These are phyloP conservation scores for Pocillopora meandrina DNA, from an alignment of 92 coral and sea anemone genomes.

Conservation along the genomic window DNA sequence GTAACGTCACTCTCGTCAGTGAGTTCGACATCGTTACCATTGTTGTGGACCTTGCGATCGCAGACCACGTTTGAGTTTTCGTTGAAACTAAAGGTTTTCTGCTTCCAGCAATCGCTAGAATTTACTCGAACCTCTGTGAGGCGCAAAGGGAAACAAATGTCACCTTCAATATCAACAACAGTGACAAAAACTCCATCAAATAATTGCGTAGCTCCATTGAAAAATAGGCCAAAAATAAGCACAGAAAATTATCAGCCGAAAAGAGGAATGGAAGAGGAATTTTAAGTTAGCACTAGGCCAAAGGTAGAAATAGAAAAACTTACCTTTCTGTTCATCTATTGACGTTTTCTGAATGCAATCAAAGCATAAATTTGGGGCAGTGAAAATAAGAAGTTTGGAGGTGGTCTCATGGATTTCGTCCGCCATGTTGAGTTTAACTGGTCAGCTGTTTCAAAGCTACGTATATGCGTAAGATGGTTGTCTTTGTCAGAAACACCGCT, in stretches of 20 bases:
- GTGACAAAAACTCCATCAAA: background rate
- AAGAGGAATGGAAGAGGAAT: background rate
- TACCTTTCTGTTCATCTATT: conserved; percentile 11
- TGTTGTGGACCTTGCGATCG: background rate
- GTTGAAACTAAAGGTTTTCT: conserved; percentile 4
- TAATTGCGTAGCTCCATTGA: background rate
- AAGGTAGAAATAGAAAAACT: background rate
- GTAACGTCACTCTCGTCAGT: conserved; percentile 63
- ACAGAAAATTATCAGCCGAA: too few relatives aligned
- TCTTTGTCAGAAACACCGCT: conserved; percentile 10
- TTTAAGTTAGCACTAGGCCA: too few relatives aligned
- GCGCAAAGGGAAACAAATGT: background rate
- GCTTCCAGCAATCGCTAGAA: conserved; percentile 19
- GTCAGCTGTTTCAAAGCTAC: conserved; percentile 24
- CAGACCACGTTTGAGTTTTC: background rate
- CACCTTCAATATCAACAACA: background rate
- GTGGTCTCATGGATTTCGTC: conserved; percentile 12
- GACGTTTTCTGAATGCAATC: conserved; percentile 7
- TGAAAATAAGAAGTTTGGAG: conserved; percentile 51
- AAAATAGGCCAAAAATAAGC: too few relatives aligned
- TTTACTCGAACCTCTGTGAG: background rate
- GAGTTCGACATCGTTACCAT: background rate
- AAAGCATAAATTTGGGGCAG: conserved; percentile 54
- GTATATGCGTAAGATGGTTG: conserved; percentile 16
- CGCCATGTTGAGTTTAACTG: conserved; percentile 58